phyloP scores from a whole-genome alignment of 2,888 invertebrate species.

The Prionchulus punctatus region DNA sequence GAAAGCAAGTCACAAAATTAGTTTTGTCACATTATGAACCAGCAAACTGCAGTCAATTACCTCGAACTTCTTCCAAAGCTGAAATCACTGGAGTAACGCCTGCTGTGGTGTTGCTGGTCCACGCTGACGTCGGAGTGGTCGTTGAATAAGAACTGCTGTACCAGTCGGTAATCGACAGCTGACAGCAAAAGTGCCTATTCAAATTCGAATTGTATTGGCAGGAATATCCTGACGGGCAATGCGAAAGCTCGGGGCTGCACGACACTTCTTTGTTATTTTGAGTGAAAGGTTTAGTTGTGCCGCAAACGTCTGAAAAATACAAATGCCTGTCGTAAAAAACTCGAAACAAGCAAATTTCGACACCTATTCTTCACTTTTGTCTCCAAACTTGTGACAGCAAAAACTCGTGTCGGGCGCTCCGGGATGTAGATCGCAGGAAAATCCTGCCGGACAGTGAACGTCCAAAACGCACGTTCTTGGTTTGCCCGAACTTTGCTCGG shows the following conservation, averaged over 20 bases:
- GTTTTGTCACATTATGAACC: too few species aligned
- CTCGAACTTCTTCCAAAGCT: too few species aligned
- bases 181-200: not conserved
- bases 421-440: not conserved
- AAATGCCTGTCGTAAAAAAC: too few species aligned
- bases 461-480: not conserved
- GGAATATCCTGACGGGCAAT: not conserved
- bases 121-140: too few species aligned
- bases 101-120: too few species aligned
- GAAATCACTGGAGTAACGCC: too few species aligned
- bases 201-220: not conserved
- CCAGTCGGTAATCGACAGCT: too few species aligned
- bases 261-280: not conserved
- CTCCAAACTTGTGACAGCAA: not conserved
- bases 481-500: not conserved
- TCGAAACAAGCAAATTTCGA: not conserved
- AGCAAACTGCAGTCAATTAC: too few species aligned
- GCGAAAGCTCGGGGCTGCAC: not conserved
- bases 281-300: too few species aligned
- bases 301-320: slow-evolving; percentile 3
- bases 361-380: not conserved
- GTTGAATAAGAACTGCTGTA: too few species aligned
- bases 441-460: not conserved
- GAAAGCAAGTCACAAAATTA: too few species aligned
- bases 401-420: not conserved